Percentiles rank a stretch among this genome's conserved stretches.
These are phyloP conservation scores for Sebastes minor DNA, from an alignment of 2,797 vertebrate species.

Conservation along the genomic window DNA sequence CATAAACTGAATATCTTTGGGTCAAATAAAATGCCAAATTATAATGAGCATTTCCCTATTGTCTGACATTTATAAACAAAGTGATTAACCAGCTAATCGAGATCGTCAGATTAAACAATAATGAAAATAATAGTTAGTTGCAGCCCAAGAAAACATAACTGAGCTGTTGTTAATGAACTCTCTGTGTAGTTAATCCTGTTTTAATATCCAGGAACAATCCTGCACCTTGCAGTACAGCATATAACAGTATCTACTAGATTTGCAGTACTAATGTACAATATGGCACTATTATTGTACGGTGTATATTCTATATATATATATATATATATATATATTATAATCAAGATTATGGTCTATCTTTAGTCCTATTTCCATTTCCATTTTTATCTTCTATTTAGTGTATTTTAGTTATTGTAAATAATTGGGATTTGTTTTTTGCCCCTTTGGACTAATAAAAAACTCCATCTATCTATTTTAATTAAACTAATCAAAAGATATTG, in stretches of 20 bases:
- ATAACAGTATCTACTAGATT: not conserved
- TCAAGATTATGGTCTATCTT: not conserved
- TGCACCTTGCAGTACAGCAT: not conserved
- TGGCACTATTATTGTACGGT: not conserved
- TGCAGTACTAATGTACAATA: not conserved
- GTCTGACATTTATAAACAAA: not conserved
- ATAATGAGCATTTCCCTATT: not conserved
- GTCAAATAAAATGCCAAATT: not conserved
- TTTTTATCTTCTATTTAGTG: not conserved
- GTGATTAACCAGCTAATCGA: not conserved
- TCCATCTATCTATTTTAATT: not conserved
- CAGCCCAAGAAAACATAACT: not conserved
- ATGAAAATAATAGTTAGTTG: not conserved
- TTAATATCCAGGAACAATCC: not conserved
- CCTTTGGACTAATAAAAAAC: not conserved
- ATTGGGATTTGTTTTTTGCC: not conserved
- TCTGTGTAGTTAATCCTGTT: not conserved
- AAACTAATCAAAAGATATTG: not conserved
- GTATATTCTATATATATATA: too few species aligned
- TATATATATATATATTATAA: not conserved
- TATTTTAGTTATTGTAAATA: not conserved
- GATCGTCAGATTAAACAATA: not conserved
- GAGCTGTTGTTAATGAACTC: not conserved
- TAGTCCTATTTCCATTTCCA: not conserved
- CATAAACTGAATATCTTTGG: not conserved